Evolutionary conservation across 2,888 invertebrate species (phyloP), one percentile per base, ranked within the genome.

Genomic region (Meloe dianella): DNA sequence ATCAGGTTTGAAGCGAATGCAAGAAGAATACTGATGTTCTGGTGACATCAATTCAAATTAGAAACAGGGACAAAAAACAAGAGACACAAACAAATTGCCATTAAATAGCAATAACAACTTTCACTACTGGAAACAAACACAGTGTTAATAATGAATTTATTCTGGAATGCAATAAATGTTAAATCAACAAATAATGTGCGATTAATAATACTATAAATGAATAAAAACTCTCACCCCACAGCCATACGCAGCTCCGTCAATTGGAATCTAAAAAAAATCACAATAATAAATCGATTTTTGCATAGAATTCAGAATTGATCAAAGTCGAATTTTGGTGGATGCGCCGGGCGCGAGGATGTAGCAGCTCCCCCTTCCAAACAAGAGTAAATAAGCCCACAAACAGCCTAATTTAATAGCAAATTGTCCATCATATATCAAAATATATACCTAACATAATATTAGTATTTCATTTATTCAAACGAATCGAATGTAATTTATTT

Each of bases 1-100:
- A 68, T 68, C 60, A 65, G 61, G 47, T 10, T 12, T 3, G 6
- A 24, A 5, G 22, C 2, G 41, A 12, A 24, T 51, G 22, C 51
- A 1, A 24, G 22, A 51, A 51, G 51, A 51, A 51, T 51, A 51
- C 22, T 51, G 22, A 51, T 12, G 20, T 38, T 20, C 47, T 2
- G 38, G 2, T 47, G 51, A 24, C 51, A 51, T 24, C 2, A 51
- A 51, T 51, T 41, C 17, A 17, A 41, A 41, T 41, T 32, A 32
- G 3, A 32, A 41, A 35, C 12, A 35, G 10, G 8, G 6, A 17
- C 17, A 3, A n/a, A 38, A 38, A n/a, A 38, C n/a, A n/a, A n/a
- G n/a, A n/a, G n/a, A n/a, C n/a, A n/a, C n/a, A 10, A 17, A 17
- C n/a, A 41, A 41, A 38, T n/a, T n/a, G n/a, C 4, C 27, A 27